These are phyloP conservation scores for Coccyzus lansbergi DNA, from an alignment of 2,797 vertebrate genomes.

Conservation along the genomic window DNA sequence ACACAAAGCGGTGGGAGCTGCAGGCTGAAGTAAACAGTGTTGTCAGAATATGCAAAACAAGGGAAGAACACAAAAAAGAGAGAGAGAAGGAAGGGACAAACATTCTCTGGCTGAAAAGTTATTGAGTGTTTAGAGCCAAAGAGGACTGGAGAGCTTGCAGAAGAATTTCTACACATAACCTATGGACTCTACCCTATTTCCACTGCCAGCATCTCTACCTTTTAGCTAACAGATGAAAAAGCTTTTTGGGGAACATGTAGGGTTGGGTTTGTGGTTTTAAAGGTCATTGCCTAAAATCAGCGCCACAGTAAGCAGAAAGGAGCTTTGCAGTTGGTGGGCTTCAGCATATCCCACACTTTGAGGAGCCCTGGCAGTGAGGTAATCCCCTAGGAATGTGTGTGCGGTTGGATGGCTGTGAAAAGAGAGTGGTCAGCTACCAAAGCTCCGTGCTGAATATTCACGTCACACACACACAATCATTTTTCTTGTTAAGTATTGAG, in stretches of 20 bases:
- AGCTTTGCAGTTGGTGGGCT: conserved; percentile 37
- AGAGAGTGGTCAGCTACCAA: conserved; percentile 74
- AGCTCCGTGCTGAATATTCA: conserved; percentile 63
- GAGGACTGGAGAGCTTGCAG: conserved; percentile 25
- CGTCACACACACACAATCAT: conserved; percentile 66
- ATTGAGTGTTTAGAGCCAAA: conserved; percentile 38
- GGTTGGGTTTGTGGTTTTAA: conserved; percentile 40
- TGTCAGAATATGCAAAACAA: conserved; percentile 64
- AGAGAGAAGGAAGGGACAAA: conserved; percentile 49
- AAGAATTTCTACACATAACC: not conserved
- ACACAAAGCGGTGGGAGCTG: conserved; percentile 57
- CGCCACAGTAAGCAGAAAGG: not conserved
- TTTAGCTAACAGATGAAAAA: conserved; percentile 2
- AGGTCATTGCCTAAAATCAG: conserved; percentile 39
- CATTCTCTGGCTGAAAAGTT: conserved; percentile 55
- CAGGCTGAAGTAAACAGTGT: conserved; percentile 55
- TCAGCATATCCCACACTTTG: conserved; percentile 36
- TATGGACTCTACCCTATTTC: not conserved
- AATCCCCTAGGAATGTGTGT: conserved; percentile 77
- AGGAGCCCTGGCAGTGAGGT: conserved; percentile 70
- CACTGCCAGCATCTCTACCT: not conserved
- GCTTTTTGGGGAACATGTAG: not conserved
- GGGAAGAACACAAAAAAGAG: conserved; percentile 25
- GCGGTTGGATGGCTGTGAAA: conserved; percentile 79
- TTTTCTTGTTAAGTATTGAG: conserved; percentile 68